Percentiles rank a stretch among this genome's conserved stretches.
These are phyloP conservation scores for Puntigrus tetrazona DNA, from an alignment of 2,113 vertebrate species.

Conservation along the genomic window DNA sequence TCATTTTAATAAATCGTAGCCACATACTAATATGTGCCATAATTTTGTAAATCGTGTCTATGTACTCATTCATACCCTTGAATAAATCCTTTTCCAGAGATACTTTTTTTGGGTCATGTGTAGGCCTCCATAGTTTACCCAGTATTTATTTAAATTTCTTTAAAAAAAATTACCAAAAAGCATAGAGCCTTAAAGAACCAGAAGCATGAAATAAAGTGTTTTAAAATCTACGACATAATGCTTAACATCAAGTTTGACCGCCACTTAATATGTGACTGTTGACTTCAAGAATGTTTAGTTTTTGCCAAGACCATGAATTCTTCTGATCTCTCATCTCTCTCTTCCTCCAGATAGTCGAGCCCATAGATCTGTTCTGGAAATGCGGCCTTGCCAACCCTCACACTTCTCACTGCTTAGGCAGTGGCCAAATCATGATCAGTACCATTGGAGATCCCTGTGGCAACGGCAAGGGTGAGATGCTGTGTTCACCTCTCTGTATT, in stretches of 20 bases:
- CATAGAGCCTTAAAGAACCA: background rate
- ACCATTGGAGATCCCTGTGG: constrained; percentile 84
- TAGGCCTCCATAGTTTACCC: too few relatives aligned
- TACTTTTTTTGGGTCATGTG: too few relatives aligned
- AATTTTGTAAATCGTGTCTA: too few relatives aligned
- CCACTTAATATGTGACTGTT: background rate
- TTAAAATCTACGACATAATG: background rate
- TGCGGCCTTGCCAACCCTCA: constrained; percentile 81
- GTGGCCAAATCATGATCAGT: constrained; percentile 91
- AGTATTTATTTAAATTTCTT: too few relatives aligned
- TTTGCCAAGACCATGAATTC: background rate
- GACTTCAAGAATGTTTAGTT: background rate
- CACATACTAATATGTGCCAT: too few relatives aligned
- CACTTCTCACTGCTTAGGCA: constrained; percentile 89
- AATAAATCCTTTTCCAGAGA: too few relatives aligned
- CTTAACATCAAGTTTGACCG: background rate
- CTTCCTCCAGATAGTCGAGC: constrained; percentile 80
- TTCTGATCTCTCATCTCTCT: background rate
- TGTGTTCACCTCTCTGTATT: background rate
- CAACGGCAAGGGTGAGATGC: constrained; percentile 83
- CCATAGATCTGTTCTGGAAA: constrained; percentile 81
- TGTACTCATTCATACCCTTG: too few relatives aligned
- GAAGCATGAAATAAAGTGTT: background rate
- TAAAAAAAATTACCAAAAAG: too few relatives aligned
- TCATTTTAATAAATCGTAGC: too few relatives aligned